These are phyloP conservation scores for Dryocosmus kuriphilus DNA, from an alignment of 2,888 invertebrate species.

Conservation along the genomic window DNA sequence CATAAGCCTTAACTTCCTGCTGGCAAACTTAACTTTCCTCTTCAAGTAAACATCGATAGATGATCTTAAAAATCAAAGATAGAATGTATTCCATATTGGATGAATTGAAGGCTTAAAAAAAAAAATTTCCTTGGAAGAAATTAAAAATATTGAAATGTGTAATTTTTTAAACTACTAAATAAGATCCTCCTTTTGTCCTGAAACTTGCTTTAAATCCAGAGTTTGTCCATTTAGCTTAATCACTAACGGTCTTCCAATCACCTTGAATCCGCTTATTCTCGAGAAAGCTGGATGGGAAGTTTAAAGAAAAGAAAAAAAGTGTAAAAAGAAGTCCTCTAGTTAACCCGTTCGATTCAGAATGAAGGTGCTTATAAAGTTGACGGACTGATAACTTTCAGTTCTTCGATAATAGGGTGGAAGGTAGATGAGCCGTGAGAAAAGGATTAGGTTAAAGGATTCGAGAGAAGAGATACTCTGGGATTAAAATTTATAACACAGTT, in stretches of 20 bases:
- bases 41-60: no score
- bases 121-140: neutral
- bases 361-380: conserved; percentile 58
- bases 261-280: neutral
- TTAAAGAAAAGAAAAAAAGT: conserved; percentile 44
- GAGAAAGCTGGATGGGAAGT: conserved; percentile 49
- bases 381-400: conserved; percentile 53
- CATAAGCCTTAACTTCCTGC: no score
- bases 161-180: neutral
- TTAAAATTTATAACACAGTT: no score
- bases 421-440: conserved; percentile 48
- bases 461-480: neutral
- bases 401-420: conserved; percentile 60
- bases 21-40: no score
- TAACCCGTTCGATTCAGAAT: conserved; percentile 52
- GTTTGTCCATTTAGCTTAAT: neutral
- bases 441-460: conserved; percentile 43
- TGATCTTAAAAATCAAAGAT: no score
- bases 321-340: conserved; percentile 49
- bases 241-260: neutral
- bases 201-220: neutral
- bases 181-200: neutral
- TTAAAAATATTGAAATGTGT: neutral
- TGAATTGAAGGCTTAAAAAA: no score
- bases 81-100: no score